Percentiles rank a stretch among this genome's conserved stretches.
Conservation (phyloP, 2,797 vertebrate species). For the Sardinella longiceps region DNA sequence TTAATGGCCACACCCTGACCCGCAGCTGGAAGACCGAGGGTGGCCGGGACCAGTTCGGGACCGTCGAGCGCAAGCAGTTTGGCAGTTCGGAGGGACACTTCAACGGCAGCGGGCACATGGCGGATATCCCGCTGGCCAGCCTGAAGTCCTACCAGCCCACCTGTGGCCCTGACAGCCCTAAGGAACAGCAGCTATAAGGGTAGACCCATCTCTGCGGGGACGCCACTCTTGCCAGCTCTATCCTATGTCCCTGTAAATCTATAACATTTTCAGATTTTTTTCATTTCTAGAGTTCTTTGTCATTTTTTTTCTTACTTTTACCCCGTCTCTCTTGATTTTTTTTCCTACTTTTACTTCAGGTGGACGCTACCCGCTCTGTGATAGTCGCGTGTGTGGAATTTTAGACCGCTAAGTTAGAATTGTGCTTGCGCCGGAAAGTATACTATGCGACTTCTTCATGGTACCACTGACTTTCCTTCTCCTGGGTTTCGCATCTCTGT, state of each 20-base stretch:
- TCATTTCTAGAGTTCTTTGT: constrained; percentile 43
- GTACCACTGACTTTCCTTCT: constrained; percentile 63
- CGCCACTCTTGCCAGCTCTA: constrained; percentile 51
- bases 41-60: constrained; percentile 91
- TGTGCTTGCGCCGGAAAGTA: constrained; percentile 85
- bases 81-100: constrained; percentile 91
- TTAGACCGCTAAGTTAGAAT: constrained; percentile 81
- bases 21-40: constrained; percentile 94
- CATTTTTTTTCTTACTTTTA: constrained; percentile 42
- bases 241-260: neutral
- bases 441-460: constrained; percentile 77
- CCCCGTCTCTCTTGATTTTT: constrained; percentile 25
- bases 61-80: constrained; percentile 94
- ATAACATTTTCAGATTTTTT: constrained; percentile 37
- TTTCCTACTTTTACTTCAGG: constrained; percentile 67
- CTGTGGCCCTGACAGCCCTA: constrained; percentile 89
- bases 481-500: constrained; percentile 34
- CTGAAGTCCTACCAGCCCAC: constrained; percentile 93
- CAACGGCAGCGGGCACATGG: constrained; percentile 84
- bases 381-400: constrained; percentile 85
- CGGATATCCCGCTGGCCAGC: constrained; percentile 96
- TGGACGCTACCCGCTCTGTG: constrained; percentile 85
- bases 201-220: constrained; percentile 24
- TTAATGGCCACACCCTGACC: constrained; percentile 97
- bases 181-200: constrained; percentile 98